phyloP scores from a whole-genome alignment of 2,888 invertebrate species.

The Eumerus sabulonum region DNA sequence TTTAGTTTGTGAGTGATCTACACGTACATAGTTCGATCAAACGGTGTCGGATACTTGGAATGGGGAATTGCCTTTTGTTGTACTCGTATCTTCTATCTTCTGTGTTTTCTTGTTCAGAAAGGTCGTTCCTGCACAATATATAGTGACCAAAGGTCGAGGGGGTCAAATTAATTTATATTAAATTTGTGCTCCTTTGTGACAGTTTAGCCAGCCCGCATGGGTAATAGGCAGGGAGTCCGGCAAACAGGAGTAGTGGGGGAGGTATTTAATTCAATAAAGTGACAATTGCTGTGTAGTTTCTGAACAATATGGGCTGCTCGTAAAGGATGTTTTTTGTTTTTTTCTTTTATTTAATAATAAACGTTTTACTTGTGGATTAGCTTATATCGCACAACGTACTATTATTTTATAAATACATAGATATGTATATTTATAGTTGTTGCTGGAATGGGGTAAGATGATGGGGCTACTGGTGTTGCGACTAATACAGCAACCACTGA shows the following conservation, averaged over 20 bases:
- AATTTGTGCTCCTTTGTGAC: constrained; percentile 57
- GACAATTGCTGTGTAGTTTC: constrained; percentile 44
- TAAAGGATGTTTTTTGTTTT: constrained; percentile 5
- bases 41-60: constrained; percentile 21
- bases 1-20: constrained; percentile 21
- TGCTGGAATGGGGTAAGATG: too few relatives aligned
- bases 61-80: not conserved
- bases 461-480: too few relatives aligned
- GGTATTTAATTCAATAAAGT: constrained; percentile 63
- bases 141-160: constrained; percentile 51
- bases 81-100: too few relatives aligned
- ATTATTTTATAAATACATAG: constrained; percentile 12
- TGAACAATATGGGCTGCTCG: constrained; percentile 45
- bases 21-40: constrained; percentile 32
- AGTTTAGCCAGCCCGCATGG: constrained; percentile 45
- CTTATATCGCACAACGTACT: constrained; percentile 18
- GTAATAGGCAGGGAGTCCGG: constrained; percentile 9
- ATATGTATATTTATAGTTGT: too few relatives aligned
- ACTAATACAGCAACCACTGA: constrained; percentile 5
- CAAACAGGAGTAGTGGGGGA: constrained; percentile 4
- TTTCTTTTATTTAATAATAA: constrained; percentile 32
- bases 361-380: constrained; percentile 28
- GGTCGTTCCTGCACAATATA: constrained; percentile 31
- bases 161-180: constrained; percentile 67
- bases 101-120: not conserved